A percentile compares a stretch with the other conserved stretches of the same genome.
phyloP scores from a whole-genome alignment of 2,113 vertebrate species.

The Diphyllodes magnificus region DNA sequence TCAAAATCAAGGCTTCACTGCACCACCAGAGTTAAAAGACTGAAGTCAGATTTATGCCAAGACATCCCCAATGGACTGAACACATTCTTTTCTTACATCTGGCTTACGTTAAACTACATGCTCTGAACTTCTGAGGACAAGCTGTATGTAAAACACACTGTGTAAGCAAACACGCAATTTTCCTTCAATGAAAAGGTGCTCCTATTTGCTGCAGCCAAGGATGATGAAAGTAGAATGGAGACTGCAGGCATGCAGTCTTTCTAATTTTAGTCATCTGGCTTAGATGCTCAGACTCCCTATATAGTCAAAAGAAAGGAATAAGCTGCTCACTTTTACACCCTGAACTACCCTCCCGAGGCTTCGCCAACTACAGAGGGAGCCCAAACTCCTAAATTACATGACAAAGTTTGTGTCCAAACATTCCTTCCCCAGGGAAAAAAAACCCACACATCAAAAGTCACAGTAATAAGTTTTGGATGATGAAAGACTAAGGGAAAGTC shows the following conservation, averaged over 20 bases:
- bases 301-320: conserved; percentile 16
- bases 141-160: neutral
- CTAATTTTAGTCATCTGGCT: conserved; percentile 30
- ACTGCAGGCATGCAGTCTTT: neutral
- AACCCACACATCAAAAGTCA: neutral
- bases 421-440: neutral
- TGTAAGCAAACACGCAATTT: neutral
- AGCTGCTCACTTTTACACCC: neutral
- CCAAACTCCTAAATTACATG: neutral
- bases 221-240: conserved; percentile 3
- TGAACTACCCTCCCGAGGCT: neutral
- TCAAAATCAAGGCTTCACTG: neutral
- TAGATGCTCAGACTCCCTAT: neutral
- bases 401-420: neutral
- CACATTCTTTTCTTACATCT: neutral
- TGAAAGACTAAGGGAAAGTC: neutral
- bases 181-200: conserved; percentile 14
- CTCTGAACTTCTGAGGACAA: neutral
- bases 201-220: neutral
- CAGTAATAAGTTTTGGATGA: neutral
- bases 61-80: neutral
- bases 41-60: neutral
- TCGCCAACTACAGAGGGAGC: neutral
- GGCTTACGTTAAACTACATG: neutral
- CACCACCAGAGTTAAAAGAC: neutral